Base-by-base conservation (phyloP, 1,140 invertebrate genomes). In the Acromyrmex heyeri region DNA sequence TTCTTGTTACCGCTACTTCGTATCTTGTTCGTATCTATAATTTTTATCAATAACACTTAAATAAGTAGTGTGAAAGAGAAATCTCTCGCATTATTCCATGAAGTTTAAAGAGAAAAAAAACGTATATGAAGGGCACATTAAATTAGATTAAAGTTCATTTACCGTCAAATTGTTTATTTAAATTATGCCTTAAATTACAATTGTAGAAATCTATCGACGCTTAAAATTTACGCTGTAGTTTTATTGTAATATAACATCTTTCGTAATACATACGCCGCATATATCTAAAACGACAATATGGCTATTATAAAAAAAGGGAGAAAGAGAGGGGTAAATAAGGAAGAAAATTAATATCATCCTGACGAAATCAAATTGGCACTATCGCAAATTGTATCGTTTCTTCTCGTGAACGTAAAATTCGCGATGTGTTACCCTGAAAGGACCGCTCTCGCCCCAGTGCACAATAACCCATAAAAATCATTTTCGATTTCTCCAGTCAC, bases 141-240 rank as follows among this genome's bases (percentile, higher is more conserved):
- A 70, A 69, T 78, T 83, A 55, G 53, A 81, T 87, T 75, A 59
- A 85, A 85, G 27, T 86, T 50, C 53, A 59, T 77, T 69, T 55
- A 72, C 44, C 75, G 57, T 44, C 14, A 91, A 86, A 82, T 91
- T 91, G 92, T 93, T 93, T 94, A 93, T 95, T 95, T 93, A 92
- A 93, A 93, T 91, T 92, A 92, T 70, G 75, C 88, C 72, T 92
- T 91, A 86, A 86, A 88, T 91, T 91, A 92, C 85, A 91, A 89
- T 86, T 73, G 91, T 94, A 93, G 75, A 93, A 93, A 93, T 81
- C 88, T 91, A 92, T 86, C 57, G 85, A 90, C 75, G 88, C 88
- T 93, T 89, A 90, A 87, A 85, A 89, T 70, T 88, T 83, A 85
- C 65, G 79, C 86, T 91, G 89, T 86, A 86, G 67, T 85, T 91